Evolutionary conservation across 2,797 vertebrate genomes (phyloP).

Genomic region (Knipowitschia caucasica): DNA sequence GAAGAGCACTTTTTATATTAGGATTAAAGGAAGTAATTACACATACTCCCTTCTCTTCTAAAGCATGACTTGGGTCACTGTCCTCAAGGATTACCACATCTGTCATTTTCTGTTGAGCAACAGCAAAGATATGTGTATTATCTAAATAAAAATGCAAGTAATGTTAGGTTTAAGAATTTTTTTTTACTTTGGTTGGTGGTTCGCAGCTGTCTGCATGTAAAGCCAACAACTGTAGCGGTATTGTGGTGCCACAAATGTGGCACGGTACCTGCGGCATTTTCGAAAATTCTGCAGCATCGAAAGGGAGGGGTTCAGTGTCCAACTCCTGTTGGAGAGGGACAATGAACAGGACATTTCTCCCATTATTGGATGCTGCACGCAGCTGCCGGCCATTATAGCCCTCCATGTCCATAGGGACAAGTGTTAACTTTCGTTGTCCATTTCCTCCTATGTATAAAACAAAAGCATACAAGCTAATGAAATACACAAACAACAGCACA

Average conservation of each 20-base stretch:
- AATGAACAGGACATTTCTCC: background rate
- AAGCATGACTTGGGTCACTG: background rate
- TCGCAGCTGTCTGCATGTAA: background rate
- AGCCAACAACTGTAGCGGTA: background rate
- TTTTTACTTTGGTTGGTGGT: background rate
- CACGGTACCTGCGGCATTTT: background rate
- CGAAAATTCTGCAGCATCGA: background rate
- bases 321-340: background rate
- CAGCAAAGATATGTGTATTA: background rate
- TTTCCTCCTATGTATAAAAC: background rate
- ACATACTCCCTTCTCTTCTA: background rate
- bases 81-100: background rate
- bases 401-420: background rate
- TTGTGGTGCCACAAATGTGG: background rate
- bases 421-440: background rate
- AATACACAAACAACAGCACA: background rate
- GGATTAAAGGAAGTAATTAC: background rate
- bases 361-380: background rate
- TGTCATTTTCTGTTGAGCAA: background rate
- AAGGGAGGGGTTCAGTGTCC: background rate
- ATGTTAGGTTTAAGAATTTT: background rate
- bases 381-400: background rate
- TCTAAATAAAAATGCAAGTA: background rate
- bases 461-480: background rate
- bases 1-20: background rate